phyloP scores from a whole-genome alignment of 2,797 vertebrate genomes.

The Hipposideros larvatus region DNA sequence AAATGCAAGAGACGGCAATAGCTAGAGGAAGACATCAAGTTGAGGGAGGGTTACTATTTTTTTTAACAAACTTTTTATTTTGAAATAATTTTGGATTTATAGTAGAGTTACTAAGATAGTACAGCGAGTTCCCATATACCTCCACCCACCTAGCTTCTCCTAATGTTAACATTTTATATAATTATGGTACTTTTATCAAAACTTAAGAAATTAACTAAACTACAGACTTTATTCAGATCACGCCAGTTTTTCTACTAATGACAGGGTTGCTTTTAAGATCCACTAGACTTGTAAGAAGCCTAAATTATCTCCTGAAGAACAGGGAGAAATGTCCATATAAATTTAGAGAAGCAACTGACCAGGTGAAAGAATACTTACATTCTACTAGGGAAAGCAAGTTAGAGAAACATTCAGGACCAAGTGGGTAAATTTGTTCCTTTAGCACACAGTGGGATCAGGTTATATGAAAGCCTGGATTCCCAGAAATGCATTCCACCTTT shows the following conservation, averaged over 20 bases:
- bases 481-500: not conserved
- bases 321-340: not conserved
- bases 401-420: not conserved
- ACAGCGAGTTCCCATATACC: not conserved
- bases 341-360: not conserved
- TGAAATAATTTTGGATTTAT: not conserved
- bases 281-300: not conserved
- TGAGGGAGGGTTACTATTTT: not conserved
- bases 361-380: not conserved
- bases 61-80: slow-evolving; percentile 15
- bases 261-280: slow-evolving; percentile 52
- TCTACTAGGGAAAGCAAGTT: not conserved
- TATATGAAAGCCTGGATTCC: not conserved
- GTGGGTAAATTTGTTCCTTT: not conserved
- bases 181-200: slow-evolving; percentile 5
- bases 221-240: not conserved
- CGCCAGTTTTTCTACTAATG: not conserved
- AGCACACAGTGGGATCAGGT: not conserved
- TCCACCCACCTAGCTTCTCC: not conserved
- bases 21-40: not conserved
- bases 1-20: not conserved
- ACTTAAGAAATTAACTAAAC: slow-evolving; percentile 9
- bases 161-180: not conserved
- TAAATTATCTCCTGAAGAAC: slow-evolving; percentile 23
- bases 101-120: not conserved